These are phyloP conservation scores for Ochropacha duplaris DNA, from an alignment of 2,888 invertebrate species.

Conservation along the genomic window DNA sequence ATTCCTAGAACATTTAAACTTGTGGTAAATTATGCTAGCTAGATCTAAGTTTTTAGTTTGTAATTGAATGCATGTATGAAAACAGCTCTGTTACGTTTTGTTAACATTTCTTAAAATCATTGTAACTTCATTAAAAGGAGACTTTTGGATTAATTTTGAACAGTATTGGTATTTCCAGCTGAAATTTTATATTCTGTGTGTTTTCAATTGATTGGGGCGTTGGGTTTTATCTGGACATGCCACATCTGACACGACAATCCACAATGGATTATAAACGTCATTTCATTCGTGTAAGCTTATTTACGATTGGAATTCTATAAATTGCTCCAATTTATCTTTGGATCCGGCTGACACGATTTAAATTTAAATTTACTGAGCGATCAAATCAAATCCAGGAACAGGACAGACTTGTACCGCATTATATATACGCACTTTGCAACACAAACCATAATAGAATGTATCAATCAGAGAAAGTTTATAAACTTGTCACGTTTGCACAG, in stretches of 20 bases:
- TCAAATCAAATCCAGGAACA: not conserved
- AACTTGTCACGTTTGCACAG: slow-evolving; percentile 17
- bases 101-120: too few species aligned
- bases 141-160: too few species aligned
- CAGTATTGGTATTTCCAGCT: too few species aligned
- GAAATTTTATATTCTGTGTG: too few species aligned
- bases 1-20: not conserved
- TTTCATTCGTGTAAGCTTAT: not conserved
- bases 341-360: not conserved
- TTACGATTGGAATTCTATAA: not conserved
- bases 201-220: not conserved
- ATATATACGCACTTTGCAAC: not conserved
- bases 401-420: not conserved
- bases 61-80: too few species aligned
- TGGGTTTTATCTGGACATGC: not conserved
- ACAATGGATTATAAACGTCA: not conserved
- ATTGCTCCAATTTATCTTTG: too few species aligned
- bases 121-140: too few species aligned
- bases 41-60: too few species aligned
- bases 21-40: not conserved
- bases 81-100: too few species aligned
- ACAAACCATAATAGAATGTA: not conserved
- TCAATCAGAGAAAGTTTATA: slow-evolving; percentile 14
- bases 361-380: not conserved
- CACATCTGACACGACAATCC: not conserved